Percentiles rank a stretch among this genome's conserved stretches.
Conservation (phyloP, 2,113 vertebrate species). For the Atractosteus spatula region DNA sequence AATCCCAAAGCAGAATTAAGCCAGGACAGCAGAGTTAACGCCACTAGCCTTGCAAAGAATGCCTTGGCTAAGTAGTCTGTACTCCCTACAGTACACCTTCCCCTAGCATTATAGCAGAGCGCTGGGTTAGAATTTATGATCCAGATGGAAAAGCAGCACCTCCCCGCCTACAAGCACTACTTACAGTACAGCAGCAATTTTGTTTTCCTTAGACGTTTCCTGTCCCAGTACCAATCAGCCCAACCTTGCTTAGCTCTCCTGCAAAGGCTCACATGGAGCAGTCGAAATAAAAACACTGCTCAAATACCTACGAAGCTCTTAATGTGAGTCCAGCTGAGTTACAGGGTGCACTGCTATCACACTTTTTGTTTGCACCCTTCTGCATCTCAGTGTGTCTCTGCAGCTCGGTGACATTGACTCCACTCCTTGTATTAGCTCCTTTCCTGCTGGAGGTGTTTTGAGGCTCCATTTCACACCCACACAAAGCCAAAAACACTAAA, state of each 20-base stretch:
- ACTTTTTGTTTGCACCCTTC: neutral
- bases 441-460: neutral
- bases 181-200: too few species aligned
- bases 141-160: too few species aligned
- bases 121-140: too few species aligned
- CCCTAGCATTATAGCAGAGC: too few species aligned
- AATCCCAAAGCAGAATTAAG: too few species aligned
- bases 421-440: neutral
- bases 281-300: neutral
- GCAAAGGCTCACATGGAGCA: neutral
- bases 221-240: too few species aligned
- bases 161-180: too few species aligned
- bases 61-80: too few species aligned
- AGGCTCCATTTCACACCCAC: slow-evolving; percentile 3
- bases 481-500: neutral
- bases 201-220: too few species aligned
- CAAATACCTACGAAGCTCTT: neutral
- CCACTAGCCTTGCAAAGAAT: too few species aligned
- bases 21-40: too few species aligned
- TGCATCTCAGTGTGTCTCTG: neutral
- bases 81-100: too few species aligned
- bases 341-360: neutral
- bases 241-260: neutral
- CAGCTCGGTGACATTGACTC: neutral
- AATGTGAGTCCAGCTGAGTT: neutral